Evolutionary conservation across 2,797 vertebrate genomes (phyloP).

Genomic region (Ciconia nigra): DNA sequence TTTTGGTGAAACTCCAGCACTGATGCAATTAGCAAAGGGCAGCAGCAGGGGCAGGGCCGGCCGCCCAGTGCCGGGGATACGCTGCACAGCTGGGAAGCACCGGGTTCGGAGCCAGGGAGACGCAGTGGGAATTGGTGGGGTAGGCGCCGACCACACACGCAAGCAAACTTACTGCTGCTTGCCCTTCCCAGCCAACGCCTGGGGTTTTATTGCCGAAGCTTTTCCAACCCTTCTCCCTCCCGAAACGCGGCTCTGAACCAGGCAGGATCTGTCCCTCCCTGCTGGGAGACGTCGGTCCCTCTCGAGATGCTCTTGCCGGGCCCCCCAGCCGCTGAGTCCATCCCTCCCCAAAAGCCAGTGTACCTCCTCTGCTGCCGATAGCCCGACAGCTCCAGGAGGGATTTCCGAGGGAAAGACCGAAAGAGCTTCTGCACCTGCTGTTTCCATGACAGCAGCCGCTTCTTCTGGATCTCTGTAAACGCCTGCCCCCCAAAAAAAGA

Average conservation of each 20-base stretch:
- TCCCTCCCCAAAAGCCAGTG: background rate
- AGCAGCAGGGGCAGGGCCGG: background rate
- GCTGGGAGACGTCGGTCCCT: background rate
- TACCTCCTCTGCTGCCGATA: slow-evolving; percentile 94
- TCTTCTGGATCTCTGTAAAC: slow-evolving; percentile 97
- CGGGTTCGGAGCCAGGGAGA: background rate
- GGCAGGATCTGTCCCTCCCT: background rate
- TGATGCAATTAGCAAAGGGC: background rate
- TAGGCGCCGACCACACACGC: background rate
- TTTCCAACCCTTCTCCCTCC: background rate
- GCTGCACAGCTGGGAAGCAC: background rate
- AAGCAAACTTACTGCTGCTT: background rate
- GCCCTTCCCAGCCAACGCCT: background rate
- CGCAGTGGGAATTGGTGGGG: background rate
- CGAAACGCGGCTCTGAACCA: rapidly evolving
- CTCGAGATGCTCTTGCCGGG: background rate
- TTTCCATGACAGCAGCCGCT: slow-evolving; percentile 99
- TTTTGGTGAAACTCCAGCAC: background rate
- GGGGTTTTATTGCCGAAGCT: background rate
- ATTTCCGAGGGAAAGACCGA: slow-evolving; percentile 96
- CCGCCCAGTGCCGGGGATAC: rapidly evolving
- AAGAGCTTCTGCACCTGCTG: slow-evolving; percentile 99
- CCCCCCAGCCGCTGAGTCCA: background rate
- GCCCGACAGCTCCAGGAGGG: slow-evolving; percentile 92
- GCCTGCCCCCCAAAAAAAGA: slow-evolving; percentile 76